phyloP scores from a whole-genome alignment of 2,888 invertebrate species.

The Muscina levida region DNA sequence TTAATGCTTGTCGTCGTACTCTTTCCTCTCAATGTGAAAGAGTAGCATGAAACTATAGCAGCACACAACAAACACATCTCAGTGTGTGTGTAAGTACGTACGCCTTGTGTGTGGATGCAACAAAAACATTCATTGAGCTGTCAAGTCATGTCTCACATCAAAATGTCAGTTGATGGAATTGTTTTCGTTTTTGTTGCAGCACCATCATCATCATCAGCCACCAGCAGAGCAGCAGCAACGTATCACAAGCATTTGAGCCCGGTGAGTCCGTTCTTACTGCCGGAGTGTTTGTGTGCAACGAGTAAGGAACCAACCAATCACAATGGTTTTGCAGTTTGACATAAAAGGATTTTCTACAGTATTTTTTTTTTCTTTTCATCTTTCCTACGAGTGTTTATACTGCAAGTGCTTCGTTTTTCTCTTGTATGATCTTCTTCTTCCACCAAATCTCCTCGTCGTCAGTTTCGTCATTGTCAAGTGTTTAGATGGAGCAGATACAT shows the following conservation, averaged over 20 bases:
- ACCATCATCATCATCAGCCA: slow-evolving; percentile 15
- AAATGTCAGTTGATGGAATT: slow-evolving; percentile 66
- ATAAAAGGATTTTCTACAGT: slow-evolving; percentile 32
- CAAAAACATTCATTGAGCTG: slow-evolving; percentile 74
- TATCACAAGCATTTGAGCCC: slow-evolving; percentile 30
- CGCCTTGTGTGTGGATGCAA: slow-evolving; percentile 30
- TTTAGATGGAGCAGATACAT: slow-evolving; percentile 35
- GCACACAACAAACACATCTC: background rate
- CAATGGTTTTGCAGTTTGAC: slow-evolving; percentile 60
- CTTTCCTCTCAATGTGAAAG: slow-evolving; percentile 26
- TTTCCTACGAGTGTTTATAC: too few relatives aligned
- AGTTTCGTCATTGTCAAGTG: background rate
- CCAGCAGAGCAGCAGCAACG: slow-evolving; percentile 20
- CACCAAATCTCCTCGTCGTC: background rate
- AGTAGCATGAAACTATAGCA: slow-evolving; percentile 1
- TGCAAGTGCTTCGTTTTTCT: too few relatives aligned
- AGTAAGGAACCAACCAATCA: slow-evolving; percentile 61
- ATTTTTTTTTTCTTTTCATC: too few relatives aligned
- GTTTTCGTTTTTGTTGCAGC: slow-evolving; percentile 36
- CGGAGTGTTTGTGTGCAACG: background rate
- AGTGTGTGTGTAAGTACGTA: slow-evolving; percentile 23
- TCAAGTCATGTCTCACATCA: slow-evolving; percentile 66
- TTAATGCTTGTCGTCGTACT: slow-evolving; percentile 32
- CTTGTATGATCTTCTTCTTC: background rate
- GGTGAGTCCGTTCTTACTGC: slow-evolving; percentile 8